A percentile compares a stretch with the other conserved stretches of the same genome.
These are phyloP conservation scores for Nephrocerus scutellatus DNA, from an alignment of 2,888 invertebrate genomes.

Conservation along the genomic window DNA sequence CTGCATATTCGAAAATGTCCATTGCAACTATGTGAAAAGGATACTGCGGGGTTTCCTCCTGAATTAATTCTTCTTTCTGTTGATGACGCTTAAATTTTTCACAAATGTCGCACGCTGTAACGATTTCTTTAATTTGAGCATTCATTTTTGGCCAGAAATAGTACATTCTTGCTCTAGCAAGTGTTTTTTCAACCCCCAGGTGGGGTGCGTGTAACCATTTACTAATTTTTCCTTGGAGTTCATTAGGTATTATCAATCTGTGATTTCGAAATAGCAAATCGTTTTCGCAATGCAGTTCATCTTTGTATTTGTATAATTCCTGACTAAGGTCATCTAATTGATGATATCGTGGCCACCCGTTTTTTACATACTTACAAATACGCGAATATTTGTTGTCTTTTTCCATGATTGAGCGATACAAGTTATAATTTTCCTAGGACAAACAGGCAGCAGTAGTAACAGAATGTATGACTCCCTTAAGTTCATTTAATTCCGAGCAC, in stretches of 20 bases:
- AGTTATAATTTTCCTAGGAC: conserved; percentile 6
- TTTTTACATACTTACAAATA: conserved; percentile 1
- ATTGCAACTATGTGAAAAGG: too few species aligned
- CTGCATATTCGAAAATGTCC: too few species aligned
- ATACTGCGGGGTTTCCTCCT: conserved; percentile 4
- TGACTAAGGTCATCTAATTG: conserved; percentile 4
- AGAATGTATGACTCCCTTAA: too few species aligned
- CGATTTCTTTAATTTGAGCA: conserved; percentile 5
- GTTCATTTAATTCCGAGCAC: too few species aligned
- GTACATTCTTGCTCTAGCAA: conserved; percentile 1
- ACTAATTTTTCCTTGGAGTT: conserved; percentile 5
- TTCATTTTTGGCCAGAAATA: conserved; percentile 11
- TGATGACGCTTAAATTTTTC: conserved; percentile 11
- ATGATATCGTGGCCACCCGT: conserved; percentile 7
- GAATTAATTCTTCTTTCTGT: conserved; percentile 7
- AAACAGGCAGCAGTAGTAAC: too few species aligned
- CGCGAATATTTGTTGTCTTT: conserved; percentile 1
- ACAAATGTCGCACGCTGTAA: conserved; percentile 1
- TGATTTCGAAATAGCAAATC: conserved; percentile 9
- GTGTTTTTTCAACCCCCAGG: conserved; percentile 6
- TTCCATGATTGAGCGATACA: conserved; percentile 1
- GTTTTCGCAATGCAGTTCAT: too few species aligned
- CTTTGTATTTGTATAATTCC: conserved; percentile 22
- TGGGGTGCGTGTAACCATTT: conserved; percentile 3
- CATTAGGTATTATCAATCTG: conserved; percentile 1